Evolutionary conservation across 2,113 vertebrate species (phyloP).

Genomic region (Empidonax alnorum): DNA sequence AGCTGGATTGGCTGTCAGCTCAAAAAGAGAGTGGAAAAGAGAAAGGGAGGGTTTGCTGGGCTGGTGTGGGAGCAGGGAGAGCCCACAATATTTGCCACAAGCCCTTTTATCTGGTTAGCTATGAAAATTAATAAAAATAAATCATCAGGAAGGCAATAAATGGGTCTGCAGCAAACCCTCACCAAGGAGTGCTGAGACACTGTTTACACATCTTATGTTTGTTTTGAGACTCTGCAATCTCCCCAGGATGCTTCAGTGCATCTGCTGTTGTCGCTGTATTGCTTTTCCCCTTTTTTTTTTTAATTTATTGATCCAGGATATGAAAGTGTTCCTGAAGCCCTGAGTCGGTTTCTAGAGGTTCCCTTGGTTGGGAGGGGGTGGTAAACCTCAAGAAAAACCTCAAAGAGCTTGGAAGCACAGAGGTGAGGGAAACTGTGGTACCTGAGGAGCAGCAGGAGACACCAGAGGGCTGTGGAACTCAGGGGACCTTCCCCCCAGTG

Average conservation of each 20-base stretch:
- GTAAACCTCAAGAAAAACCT: background rate
- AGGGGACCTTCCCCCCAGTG: fast-evolving
- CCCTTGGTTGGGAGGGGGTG: background rate
- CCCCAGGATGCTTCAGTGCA: background rate
- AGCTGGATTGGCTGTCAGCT: background rate
- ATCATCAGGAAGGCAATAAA: conserved; percentile 9
- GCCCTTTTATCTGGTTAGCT: background rate
- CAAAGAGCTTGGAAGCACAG: background rate
- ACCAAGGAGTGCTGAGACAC: background rate
- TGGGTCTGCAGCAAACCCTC: background rate
- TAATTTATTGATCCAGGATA: background rate
- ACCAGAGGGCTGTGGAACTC: background rate
- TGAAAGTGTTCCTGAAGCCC: background rate
- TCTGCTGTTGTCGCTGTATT: conserved; percentile 21
- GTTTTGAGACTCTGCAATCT: conserved; percentile 27
- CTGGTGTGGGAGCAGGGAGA: background rate
- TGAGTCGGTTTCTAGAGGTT: background rate
- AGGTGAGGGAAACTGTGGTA: background rate
- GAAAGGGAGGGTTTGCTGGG: background rate
- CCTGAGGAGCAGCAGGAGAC: background rate
- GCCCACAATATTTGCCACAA: background rate
- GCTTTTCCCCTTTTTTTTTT: background rate
- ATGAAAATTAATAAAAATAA: conserved; percentile 43
- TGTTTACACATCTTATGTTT: conserved; percentile 57
- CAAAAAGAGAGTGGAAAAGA: background rate